Conservation (phyloP, 2,113 vertebrate species). For the Sceloporus undulatus region DNA sequence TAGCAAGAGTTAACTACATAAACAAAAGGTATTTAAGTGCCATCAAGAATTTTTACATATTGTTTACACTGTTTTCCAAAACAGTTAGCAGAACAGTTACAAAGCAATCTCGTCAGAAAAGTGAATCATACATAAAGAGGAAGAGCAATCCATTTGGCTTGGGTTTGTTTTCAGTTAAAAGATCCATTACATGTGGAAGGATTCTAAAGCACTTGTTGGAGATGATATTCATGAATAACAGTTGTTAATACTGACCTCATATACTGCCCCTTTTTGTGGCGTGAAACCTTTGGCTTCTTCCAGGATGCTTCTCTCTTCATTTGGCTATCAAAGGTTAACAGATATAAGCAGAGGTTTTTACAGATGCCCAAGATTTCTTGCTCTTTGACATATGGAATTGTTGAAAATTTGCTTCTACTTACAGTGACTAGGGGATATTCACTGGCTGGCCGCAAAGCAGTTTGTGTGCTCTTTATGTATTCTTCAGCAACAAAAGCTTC, state of each 20-base stretch:
- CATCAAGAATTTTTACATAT: background rate
- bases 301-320: conserved; percentile 95
- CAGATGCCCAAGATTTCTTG: background rate
- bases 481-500: conserved; percentile 94
- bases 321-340: conserved; percentile 80
- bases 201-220: background rate
- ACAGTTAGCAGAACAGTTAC: background rate
- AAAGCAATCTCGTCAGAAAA: background rate
- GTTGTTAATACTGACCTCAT: conserved; percentile 78
- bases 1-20: background rate
- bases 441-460: conserved; percentile 83
- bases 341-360: background rate
- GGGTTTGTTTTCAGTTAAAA: background rate
- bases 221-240: background rate
- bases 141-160: background rate
- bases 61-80: background rate
- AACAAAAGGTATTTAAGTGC: background rate
- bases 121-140: background rate
- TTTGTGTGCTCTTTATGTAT: conserved; percentile 86
- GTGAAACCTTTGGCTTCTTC: conserved; percentile 92
- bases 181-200: background rate
- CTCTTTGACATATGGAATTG: background rate
- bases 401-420: conserved; percentile 60
- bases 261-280: conserved; percentile 74
- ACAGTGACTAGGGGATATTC: conserved; percentile 95